phyloP scores from a whole-genome alignment of 2,113 vertebrate species.

The Dascyllus trimaculatus region DNA sequence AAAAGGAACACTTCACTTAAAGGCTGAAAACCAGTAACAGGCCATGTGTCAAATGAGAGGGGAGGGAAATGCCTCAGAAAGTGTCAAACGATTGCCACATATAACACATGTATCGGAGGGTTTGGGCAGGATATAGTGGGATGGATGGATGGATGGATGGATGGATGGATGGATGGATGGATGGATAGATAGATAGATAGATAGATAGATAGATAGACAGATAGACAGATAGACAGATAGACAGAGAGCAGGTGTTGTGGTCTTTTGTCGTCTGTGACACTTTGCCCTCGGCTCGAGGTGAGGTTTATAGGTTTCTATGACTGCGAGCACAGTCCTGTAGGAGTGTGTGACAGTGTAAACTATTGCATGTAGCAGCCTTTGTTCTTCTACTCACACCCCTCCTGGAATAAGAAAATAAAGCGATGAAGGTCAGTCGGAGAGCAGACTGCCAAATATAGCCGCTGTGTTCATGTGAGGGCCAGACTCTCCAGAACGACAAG shows the following conservation, averaged over 20 bases:
- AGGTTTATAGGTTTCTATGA: conserved; percentile 33
- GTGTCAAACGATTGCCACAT: conserved; percentile 67
- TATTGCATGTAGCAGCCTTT: conserved; percentile 62
- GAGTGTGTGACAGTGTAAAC: conserved; percentile 59
- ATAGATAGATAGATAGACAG: conserved; percentile 29
- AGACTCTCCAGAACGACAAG: conserved; percentile 87
- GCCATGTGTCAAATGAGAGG: conserved; percentile 75
- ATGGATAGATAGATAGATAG: conserved; percentile 40
- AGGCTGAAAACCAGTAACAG: conserved; percentile 55
- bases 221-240: conserved; percentile 23
- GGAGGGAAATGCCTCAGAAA: conserved; percentile 64
- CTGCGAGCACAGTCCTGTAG: conserved; percentile 19
- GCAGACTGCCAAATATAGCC: conserved; percentile 88
- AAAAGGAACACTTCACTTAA: conserved; percentile 79
- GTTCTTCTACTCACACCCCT: conserved; percentile 71
- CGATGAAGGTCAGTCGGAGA: conserved; percentile 86
- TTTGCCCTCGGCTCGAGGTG: background rate
- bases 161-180: conserved; percentile 35
- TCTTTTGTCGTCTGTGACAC: background rate
- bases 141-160: conserved; percentile 18
- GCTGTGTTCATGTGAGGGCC: conserved; percentile 87
- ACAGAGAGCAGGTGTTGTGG: conserved; percentile 12
- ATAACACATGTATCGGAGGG: conserved; percentile 20
- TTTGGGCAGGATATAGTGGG: background rate
- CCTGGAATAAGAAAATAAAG: conserved; percentile 81